Percentiles rank a stretch among this genome's conserved stretches.
These are phyloP conservation scores for Hymenochirus boettgeri DNA, from an alignment of 2,113 vertebrate species.

Conservation along the genomic window DNA sequence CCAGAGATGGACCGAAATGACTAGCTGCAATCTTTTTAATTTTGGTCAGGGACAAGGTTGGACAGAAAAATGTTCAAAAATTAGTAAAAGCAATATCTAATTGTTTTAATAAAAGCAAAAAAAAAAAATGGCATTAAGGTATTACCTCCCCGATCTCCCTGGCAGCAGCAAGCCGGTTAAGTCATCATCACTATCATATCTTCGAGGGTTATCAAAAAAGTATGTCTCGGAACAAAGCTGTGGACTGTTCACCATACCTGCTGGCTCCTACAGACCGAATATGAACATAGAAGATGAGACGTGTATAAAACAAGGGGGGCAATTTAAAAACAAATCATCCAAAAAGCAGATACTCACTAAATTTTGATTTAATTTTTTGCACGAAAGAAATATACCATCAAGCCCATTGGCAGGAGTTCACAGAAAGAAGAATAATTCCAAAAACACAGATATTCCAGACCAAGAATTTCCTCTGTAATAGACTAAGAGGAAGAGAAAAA, in stretches of 20 bases:
- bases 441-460: constrained; percentile 82
- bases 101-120: too few species aligned
- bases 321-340: constrained; percentile 11
- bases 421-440: constrained; percentile 91
- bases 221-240: constrained; percentile 87
- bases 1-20: too few species aligned
- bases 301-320: too few species aligned
- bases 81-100: too few species aligned
- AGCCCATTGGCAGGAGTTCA: constrained; percentile 87
- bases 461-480: constrained; percentile 69
- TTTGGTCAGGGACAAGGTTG: too few species aligned
- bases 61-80: too few species aligned
- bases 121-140: too few species aligned
- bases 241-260: constrained; percentile 92
- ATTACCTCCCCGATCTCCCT: constrained; percentile 73
- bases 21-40: too few species aligned
- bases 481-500: constrained; percentile 56
- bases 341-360: constrained; percentile 70
- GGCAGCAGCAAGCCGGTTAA: constrained; percentile 73
- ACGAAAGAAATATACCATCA: constrained; percentile 88
- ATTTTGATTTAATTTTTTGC: constrained; percentile 86
- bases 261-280: constrained; percentile 79
- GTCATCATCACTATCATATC: constrained; percentile 94
- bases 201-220: constrained; percentile 92
- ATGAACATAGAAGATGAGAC: too few species aligned